A percentile compares a stretch with the other conserved stretches of the same genome.
These are phyloP conservation scores for Gila robusta DNA, from an alignment of 2,797 vertebrate species.

Conservation along the genomic window DNA sequence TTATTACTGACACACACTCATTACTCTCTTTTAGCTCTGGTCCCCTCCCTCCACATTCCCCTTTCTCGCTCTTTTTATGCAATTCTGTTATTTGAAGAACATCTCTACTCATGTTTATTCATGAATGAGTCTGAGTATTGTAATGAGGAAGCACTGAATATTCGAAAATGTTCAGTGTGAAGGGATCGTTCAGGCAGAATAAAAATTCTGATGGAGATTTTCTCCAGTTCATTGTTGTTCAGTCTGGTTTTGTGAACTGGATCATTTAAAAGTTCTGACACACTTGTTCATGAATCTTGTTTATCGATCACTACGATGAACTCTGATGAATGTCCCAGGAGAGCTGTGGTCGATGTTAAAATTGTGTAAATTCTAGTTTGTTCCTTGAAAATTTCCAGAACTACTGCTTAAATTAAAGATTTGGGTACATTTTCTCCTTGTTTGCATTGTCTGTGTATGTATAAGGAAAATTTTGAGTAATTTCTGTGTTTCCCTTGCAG, in stretches of 20 bases:
- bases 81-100: background rate
- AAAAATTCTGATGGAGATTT: background rate
- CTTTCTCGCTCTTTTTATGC: background rate
- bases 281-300: background rate
- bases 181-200: background rate
- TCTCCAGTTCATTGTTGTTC: background rate
- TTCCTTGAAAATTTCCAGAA: background rate
- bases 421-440: background rate
- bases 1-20: conserved; percentile 58
- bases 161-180: background rate
- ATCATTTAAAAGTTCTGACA: background rate
- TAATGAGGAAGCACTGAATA: background rate
- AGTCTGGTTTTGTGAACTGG: background rate
- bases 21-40: conserved; percentile 14
- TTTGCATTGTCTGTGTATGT: background rate
- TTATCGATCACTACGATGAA: background rate
- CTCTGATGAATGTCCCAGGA: background rate
- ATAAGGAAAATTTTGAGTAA: background rate
- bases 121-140: conserved; percentile 4
- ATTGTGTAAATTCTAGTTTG: background rate
- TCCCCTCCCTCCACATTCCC: conserved; percentile 17
- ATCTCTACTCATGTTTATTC: background rate
- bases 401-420: background rate
- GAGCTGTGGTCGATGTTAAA: background rate
- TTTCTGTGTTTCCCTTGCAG: conserved; percentile 68